Evolutionary conservation across 1,140 invertebrate species (phyloP), one percentile per base, ranked within the genome.

Genomic region (Bombus superbus): DNA sequence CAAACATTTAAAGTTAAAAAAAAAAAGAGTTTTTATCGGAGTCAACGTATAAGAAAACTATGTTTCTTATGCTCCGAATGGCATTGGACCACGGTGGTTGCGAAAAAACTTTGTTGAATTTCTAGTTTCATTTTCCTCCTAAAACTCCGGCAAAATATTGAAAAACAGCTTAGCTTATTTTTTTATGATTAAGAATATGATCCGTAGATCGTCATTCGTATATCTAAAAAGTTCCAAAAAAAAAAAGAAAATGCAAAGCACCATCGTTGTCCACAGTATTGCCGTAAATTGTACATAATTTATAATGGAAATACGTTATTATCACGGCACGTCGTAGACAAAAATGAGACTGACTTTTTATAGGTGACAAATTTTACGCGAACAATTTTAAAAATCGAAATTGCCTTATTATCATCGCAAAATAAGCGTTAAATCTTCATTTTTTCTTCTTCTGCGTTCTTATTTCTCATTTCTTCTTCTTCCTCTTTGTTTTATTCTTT

Each of bases 321-420:
- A 81, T 92, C 86, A 89, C 89, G 87, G 89, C 74, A 88, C 86
- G 84, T 90, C 89, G 86, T 92, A 92, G 88, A 91, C 90, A 90
- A 80, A 85, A 78, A 94, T 89, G 94, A 95, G 94, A 95, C 94
- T 95, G 94, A 94, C 90, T 94, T 94, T 94, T 94, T 93, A 93
- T 93, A 94, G 86, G 71, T 62, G 86, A 90, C 78, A 92, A 92
- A 92, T 86, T 91, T 88, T 87, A 86, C 85, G 85, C 77, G 71
- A 85, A 68, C 69, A 83, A 62, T 84, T 84, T 71, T 44, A 79
- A 84, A 68, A 57, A 71, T 71, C 68, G 75, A 84, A 84, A 84
- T 84, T 84, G 53, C 76, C 66, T 84, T 80, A 69, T 84, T 68
- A 68, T 62, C 40, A n/a, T 44, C 22, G 9, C 28, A 42, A 35